Evolutionary conservation across 2,888 invertebrate species (phyloP).

Genomic region (Nesidiocoris tenuis): DNA sequence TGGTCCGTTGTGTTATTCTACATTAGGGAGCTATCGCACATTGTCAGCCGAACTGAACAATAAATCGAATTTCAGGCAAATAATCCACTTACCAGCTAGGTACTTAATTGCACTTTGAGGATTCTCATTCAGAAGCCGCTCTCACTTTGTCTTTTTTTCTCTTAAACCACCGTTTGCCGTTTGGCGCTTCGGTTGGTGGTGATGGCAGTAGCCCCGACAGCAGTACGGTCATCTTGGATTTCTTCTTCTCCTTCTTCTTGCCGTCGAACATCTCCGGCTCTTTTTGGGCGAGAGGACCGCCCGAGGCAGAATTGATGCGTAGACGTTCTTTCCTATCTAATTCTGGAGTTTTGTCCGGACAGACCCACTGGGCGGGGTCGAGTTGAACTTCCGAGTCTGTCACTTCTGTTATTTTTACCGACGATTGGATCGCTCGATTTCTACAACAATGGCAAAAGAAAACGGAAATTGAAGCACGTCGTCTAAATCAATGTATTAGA

Average conservation of each 20-base stretch:
- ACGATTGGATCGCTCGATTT: neutral
- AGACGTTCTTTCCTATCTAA: neutral
- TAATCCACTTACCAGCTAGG: too few species aligned
- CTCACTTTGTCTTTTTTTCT: conserved; percentile 7
- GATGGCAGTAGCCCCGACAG: conserved; percentile 8
- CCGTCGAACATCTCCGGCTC: too few species aligned
- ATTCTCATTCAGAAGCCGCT: neutral
- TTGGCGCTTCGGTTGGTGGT: conserved; percentile 7
- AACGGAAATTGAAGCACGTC: too few species aligned
- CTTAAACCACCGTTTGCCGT: neutral
- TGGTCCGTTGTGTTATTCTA: too few species aligned
- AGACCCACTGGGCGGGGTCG: conserved; percentile 22
- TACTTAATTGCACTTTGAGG: too few species aligned
- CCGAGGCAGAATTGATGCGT: neutral
- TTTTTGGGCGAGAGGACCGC: neutral
- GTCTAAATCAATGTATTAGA: too few species aligned
- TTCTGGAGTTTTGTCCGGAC: conserved; percentile 10
- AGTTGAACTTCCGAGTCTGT: neutral
- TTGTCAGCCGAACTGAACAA: too few species aligned
- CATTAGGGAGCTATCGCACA: too few species aligned
- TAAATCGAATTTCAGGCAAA: too few species aligned
- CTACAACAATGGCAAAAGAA: too few species aligned
- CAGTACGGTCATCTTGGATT: neutral
- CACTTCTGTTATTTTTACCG: conserved; percentile 7
- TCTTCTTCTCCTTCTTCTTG: conserved; percentile 5